Evolutionary conservation across 1,140 invertebrate genomes (phyloP), one percentile per base, ranked within the genome.

Genomic region (Ceratoteleas bidentatus): DNA sequence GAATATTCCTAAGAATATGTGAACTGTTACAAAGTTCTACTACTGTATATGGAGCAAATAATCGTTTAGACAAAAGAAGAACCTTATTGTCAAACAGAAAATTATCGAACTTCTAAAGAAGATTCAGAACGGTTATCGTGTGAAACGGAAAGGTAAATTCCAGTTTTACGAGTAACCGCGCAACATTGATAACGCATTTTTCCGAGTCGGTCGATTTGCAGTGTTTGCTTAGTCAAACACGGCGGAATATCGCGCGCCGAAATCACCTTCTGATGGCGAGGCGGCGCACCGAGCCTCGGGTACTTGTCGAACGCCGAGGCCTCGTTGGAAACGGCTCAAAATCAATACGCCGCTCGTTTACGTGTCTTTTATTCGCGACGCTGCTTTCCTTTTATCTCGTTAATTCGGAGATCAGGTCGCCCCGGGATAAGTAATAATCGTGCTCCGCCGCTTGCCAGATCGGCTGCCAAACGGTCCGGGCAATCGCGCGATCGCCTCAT

Each of bases 281-380:
- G 57, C 73, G 45, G 60, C 65, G 61, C 40, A 57, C 15, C 15
- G 43, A 74, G 54, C 43, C 60, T 47, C 53, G 65, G 43, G 70
- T 75, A 75, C 70, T 81, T 81, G 65, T 75, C 70, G 78, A 81
- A 81, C 70, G 56, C 40, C 62, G 73, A 83, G 81, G 64, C 83
- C 62, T 80, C 76, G 80, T 77, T 83, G 72, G 76, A 81, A 69
- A 74, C 69, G 61, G 60, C 56, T 76, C 82, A 81, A 73, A 75
- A 81, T 81, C 78, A 81, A 81, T 81, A 81, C 70, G 57, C 10
- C 70, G 47, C 65, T 81, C 78, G 78, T 81, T 81, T 81, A 70
- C 57, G 60, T 65, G 64, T 70, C 78, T 75, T 81, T 75, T 75
- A 75, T 74, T 54, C 65, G 33, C 38, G 34, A 15, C 56, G 40